Evolutionary conservation across 1,140 invertebrate species (phyloP), one percentile per base, ranked within the genome.

Genomic region (Drosophila triauraria): DNA sequence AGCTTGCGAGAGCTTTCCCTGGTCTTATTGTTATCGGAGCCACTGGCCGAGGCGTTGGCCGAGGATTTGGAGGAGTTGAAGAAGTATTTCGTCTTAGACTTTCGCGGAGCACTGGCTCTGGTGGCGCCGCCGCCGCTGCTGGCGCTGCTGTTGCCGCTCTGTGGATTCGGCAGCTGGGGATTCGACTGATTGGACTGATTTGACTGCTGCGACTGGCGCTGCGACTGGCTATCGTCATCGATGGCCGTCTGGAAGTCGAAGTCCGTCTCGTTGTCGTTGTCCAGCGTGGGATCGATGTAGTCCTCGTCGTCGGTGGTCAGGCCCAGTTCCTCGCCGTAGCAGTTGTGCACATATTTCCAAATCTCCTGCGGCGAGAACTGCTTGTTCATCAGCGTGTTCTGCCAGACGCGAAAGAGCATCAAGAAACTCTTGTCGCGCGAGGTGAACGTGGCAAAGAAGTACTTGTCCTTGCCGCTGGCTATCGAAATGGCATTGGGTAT

Each of bases 401-500:
- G 98, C 98, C 98, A 99, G 77, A 99, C 95, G 80, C 97, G 95
- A 94, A 99, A 98, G 82, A 99, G 94, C 97, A 98, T 98, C 80
- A 98, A 94, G 94, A 97, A 99, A 2, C 97, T 96, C 93, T 99
- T 98, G 93, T 99, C 98, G 47, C 98, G 93, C 23, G 97, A 95
- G 23, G 96, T 96, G 93, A 99, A 98, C 30, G 98, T 98, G 15
- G 98, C 97, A 74, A 99, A 96, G 93, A 99, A 99, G 93, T 96
- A 96, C 92, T 97, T 98, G 69, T 99, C 98, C 46, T 93, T 95
- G 75, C 95, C 95, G 17, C 97, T 98, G 70, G 95, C 95, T 77
- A 99, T 96, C 78, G 97, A 95, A 83, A 99, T 97, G 60, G 98
- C 98, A 94, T 99, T 99, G 61, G 98, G 98, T 93, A 99, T 99